These are phyloP conservation scores for Sebastes iracundus DNA, from an alignment of 2,797 vertebrate species.

Conservation along the genomic window DNA sequence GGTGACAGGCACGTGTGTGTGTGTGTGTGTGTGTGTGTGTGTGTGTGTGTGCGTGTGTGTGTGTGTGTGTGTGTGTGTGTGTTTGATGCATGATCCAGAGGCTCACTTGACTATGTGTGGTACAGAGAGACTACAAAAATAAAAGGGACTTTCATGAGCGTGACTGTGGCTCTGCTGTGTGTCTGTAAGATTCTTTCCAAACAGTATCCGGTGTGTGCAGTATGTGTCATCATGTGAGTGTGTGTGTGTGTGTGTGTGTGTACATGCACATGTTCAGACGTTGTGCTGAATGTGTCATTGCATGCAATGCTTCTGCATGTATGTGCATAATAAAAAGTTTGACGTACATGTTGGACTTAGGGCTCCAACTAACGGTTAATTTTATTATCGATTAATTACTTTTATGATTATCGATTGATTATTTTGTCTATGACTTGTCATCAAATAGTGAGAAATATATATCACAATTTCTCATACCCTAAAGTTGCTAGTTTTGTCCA, in stretches of 20 bases:
- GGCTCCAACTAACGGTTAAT: background rate
- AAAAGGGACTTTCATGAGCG: constrained; percentile 34
- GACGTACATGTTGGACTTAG: background rate
- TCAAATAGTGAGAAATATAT: background rate
- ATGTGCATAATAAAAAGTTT: background rate
- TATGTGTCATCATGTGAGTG: background rate
- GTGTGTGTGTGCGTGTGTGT: constrained; percentile 7
- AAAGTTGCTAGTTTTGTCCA: background rate
- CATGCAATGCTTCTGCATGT: background rate
- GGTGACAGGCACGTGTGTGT: constrained; percentile 1
- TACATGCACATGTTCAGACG: background rate
- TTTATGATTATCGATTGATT: background rate
- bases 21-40: background rate
- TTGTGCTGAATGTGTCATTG: background rate
- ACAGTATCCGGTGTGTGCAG: background rate
- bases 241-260: background rate
- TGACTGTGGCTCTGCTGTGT: constrained; percentile 5
- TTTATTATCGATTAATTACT: background rate
- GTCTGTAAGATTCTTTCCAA: constrained; percentile 14
- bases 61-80: constrained; percentile 3
- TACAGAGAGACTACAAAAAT: constrained; percentile 31
- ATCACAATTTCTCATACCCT: background rate
- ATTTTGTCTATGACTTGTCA: background rate
- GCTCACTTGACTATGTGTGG: constrained; percentile 32
- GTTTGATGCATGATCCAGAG: constrained; percentile 56